Evolutionary conservation across 2,888 invertebrate genomes (phyloP), one percentile per base, ranked within the genome.

Genomic region (Eupithecia pulchellata): DNA sequence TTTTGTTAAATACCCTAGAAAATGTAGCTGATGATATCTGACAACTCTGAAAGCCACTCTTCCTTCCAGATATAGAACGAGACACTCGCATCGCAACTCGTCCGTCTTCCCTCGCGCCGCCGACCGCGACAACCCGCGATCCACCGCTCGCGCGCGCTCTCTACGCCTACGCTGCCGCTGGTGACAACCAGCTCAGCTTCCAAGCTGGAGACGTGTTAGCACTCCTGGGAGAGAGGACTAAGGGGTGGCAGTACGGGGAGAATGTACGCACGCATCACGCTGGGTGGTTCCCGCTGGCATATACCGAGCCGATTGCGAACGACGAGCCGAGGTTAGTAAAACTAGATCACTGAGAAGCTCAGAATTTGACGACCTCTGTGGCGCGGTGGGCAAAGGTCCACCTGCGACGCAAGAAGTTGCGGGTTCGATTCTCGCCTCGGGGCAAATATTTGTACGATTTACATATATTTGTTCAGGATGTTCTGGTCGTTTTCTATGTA

Each of bases 231-330:
- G 98, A 98, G 82, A 95, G 98, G 79, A 98, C 98, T 79, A 98
- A 98, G 88, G 99, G 99, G 30, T 99, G 99, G 99, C 98, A 99
- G 91, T 99, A 98, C 84, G 99, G 99, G n/a, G 98, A 98, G 89
- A 99, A 99, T 90, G 90, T 97, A 79, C 95, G 98, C 69, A 98
- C 98, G n/a, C 98, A 98, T 86, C 96, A 97, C 85, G 97, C 97
- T 77, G 99, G 99, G 39, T 99, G 99, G 99, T 99, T 99, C 91
- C 99, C 99, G 1, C 93, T 98, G 75, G 98, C 98, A n/a, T 99
- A 98, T 85, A 98, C 98, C 36, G 98, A 98, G 91, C 95, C 95
- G n/a, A 95, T 96, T 64, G 93, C 96, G 69, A 97, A 96, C 80
- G 96, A 96, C 78, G 95, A 95, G 11, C 71, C 76, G 27, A 73